Percentiles rank a stretch among this genome's conserved stretches.
These are phyloP conservation scores for Saccostrea echinata DNA, from an alignment of 1,140 invertebrate genomes.

Conservation along the genomic window DNA sequence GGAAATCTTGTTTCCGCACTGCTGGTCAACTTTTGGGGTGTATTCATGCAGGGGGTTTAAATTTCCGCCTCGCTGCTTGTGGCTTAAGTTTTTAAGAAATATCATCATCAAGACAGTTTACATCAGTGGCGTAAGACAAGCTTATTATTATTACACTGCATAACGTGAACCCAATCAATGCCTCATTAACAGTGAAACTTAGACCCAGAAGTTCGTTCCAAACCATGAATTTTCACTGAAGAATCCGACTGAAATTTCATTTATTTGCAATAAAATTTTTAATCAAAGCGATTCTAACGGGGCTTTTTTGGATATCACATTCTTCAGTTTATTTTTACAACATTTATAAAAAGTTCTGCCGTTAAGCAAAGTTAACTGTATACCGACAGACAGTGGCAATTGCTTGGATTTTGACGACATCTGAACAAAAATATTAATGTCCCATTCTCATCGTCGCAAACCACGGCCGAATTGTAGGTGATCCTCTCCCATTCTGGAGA, in stretches of 20 bases:
- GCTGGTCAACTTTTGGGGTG: background rate
- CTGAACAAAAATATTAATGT: no score
- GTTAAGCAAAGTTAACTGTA: no score
- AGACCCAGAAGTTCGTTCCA: background rate
- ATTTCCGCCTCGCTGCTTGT: slow-evolving; percentile 12
- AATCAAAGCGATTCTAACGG: no score
- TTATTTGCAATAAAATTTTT: no score
- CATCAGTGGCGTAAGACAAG: background rate
- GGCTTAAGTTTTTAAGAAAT: slow-evolving; percentile 23
- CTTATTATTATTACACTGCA: slow-evolving; percentile 22
- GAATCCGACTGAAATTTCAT: background rate
- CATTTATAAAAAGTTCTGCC: no score
- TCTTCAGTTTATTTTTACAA: no score
- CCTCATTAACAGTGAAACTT: background rate
- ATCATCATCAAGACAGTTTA: slow-evolving; percentile 9
- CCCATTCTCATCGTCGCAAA: no score
- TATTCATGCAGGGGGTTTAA: slow-evolving; percentile 2
- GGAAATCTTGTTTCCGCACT: slow-evolving; percentile 13
- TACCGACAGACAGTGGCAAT: no score
- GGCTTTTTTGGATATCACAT: no score
- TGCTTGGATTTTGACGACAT: no score
- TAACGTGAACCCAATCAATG: background rate
- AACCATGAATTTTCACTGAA: slow-evolving; percentile 22
- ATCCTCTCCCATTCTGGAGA: no score
- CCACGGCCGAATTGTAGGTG: no score